Evolutionary conservation across 2,113 vertebrate species (phyloP).

Genomic region (Dendrocopos noguchii): DNA sequence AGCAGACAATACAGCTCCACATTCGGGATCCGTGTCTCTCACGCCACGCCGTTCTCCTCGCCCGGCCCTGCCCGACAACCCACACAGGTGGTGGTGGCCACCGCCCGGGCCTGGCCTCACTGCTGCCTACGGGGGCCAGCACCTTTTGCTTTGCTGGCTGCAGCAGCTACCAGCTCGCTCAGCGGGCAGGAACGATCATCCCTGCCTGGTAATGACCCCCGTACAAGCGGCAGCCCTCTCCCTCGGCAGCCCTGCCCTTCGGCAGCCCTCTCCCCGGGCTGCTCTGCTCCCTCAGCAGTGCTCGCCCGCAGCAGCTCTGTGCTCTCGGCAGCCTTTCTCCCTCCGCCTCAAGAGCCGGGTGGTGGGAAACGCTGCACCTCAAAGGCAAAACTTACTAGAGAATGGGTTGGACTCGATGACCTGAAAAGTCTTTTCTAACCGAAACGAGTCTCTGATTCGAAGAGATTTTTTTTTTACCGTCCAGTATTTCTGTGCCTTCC

Average conservation of each 20-base stretch:
- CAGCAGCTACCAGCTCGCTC: neutral
- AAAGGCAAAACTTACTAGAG: too few species aligned
- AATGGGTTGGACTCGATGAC: too few species aligned
- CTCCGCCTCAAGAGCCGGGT: neutral
- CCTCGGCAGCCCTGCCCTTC: too few species aligned
- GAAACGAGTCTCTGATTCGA: too few species aligned
- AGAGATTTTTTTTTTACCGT: neutral
- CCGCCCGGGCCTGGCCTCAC: too few species aligned
- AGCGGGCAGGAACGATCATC: neutral
- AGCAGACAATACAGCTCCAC: neutral
- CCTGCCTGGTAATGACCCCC: too few species aligned
- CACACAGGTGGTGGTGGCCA: neutral
- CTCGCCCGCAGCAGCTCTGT: neutral
- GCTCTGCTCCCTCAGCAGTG: neutral
- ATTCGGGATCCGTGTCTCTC: neutral
- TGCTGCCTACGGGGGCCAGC: neutral
- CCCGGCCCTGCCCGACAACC: too few species aligned
- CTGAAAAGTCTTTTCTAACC: too few species aligned
- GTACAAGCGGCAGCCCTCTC: neutral
- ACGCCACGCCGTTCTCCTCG: neutral
- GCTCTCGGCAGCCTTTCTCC: neutral
- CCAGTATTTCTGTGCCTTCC: neutral
- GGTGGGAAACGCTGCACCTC: neutral
- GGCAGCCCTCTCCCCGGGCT: too few species aligned
- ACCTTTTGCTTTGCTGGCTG: neutral